A percentile compares a stretch with the other conserved stretches of the same genome.
Conservation (phyloP, 2,888 invertebrate genomes). For the Hydriomena furcata region DNA sequence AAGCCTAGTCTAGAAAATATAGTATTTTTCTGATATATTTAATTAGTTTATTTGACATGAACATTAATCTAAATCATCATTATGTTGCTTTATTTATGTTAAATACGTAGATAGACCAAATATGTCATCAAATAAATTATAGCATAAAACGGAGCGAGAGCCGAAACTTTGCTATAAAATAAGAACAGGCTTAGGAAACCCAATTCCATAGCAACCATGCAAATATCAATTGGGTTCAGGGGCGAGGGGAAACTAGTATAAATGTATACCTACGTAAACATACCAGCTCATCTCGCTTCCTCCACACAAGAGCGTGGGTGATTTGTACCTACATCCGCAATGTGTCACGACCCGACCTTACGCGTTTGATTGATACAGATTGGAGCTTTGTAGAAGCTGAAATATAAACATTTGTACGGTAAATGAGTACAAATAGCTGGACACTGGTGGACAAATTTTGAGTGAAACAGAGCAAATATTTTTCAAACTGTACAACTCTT, state of each 20-base stretch:
- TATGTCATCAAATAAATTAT: too few species aligned
- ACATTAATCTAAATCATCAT: too few species aligned
- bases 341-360: conserved; percentile 34
- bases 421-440: conserved; percentile 24
- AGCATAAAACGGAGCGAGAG: too few species aligned
- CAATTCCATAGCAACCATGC: conserved; percentile 9
- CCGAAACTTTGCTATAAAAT: not conserved
- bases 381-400: conserved; percentile 28
- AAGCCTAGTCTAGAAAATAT: too few species aligned
- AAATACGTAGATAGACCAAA: too few species aligned
- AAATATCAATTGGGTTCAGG: conserved; percentile 9
- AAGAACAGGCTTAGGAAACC: not conserved
- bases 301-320: conserved; percentile 16
- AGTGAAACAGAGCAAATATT: not conserved
- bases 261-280: conserved; percentile 1
- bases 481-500: too few species aligned
- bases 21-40: too few species aligned
- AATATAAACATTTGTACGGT: conserved; percentile 20
- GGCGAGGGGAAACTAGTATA: not conserved
- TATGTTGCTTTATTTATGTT: too few species aligned
- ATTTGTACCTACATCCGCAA: conserved; percentile 34
- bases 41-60: too few species aligned
- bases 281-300: conserved; percentile 2
- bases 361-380: conserved; percentile 38
- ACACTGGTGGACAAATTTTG: not conserved